These are phyloP conservation scores for Biston stratarius DNA, from an alignment of 2,888 invertebrate genomes.

Conservation along the genomic window DNA sequence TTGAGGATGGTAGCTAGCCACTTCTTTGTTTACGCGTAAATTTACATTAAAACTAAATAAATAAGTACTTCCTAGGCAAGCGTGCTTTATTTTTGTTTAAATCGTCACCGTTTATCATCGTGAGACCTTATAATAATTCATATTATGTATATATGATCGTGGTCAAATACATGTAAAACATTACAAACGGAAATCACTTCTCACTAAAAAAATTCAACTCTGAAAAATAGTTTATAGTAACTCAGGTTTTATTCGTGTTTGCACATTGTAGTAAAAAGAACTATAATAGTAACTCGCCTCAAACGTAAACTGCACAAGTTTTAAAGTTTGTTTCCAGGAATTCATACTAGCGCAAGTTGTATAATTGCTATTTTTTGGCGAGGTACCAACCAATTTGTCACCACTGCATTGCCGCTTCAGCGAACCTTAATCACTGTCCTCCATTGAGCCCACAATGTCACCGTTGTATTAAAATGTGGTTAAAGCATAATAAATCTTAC, in stretches of 20 bases:
- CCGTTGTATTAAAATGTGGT: constrained; percentile 35
- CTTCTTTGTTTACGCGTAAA: too few relatives aligned
- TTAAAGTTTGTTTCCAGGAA: neutral
- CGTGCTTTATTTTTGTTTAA: too few relatives aligned
- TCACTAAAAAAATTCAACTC: neutral
- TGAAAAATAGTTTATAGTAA: neutral
- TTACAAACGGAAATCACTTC: too few relatives aligned
- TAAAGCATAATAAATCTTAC: constrained; percentile 44
- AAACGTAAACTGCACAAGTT: neutral
- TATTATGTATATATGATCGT: too few relatives aligned
- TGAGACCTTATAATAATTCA: too few relatives aligned
- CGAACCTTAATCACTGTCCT: constrained; percentile 29
- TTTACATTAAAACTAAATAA: too few relatives aligned
- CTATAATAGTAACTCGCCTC: neutral
- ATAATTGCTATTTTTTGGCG: constrained; percentile 12
- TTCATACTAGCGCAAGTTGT: neutral
- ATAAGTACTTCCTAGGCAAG: too few relatives aligned
- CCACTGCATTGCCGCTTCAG: neutral
- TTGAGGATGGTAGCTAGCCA: too few relatives aligned
- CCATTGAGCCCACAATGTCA: constrained; percentile 35
- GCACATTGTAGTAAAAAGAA: neutral
- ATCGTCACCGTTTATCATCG: too few relatives aligned
- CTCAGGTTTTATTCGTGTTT: neutral
- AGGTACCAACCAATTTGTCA: constrained; percentile 9
- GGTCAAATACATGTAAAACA: too few relatives aligned